Conservation (phyloP, 2,888 invertebrate genomes). For the Caenorhabditis angaria region DNA sequence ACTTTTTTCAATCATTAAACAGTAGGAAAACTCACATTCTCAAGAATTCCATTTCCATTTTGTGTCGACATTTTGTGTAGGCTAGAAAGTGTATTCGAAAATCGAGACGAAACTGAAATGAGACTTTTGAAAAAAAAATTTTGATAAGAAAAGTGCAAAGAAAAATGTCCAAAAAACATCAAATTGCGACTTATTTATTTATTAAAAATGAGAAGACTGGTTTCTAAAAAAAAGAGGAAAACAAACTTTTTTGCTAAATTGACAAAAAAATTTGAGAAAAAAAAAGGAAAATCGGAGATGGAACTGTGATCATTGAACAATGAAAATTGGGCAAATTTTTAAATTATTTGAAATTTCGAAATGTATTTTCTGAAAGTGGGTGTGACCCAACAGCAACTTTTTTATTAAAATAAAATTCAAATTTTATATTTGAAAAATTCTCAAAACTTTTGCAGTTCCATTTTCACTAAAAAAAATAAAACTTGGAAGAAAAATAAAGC, state of each 20-base stretch:
- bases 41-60: not conserved
- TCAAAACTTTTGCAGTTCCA: too few relatives aligned
- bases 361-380: too few relatives aligned
- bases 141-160: slow-evolving; percentile 6
- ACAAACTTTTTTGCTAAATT: not conserved
- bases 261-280: not conserved
- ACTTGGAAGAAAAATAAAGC: too few relatives aligned
- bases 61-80: not conserved
- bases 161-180: slow-evolving; percentile 2
- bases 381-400: too few relatives aligned
- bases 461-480: too few relatives aligned
- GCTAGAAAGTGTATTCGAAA: not conserved
- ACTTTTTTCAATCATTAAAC: not conserved
- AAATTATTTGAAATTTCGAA: too few relatives aligned
- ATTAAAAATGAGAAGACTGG: not conserved
- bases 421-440: too few relatives aligned
- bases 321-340: too few relatives aligned
- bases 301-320: too few relatives aligned
- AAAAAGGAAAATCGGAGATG: not conserved
- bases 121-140: not conserved
- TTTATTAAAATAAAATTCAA: too few relatives aligned
- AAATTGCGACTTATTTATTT: not conserved
- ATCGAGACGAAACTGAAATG: not conserved
- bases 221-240: slow-evolving; percentile 6
- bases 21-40: not conserved